Evolutionary conservation across 2,888 invertebrate species (phyloP).

Genomic region (Omphaloscelis lunosa): DNA sequence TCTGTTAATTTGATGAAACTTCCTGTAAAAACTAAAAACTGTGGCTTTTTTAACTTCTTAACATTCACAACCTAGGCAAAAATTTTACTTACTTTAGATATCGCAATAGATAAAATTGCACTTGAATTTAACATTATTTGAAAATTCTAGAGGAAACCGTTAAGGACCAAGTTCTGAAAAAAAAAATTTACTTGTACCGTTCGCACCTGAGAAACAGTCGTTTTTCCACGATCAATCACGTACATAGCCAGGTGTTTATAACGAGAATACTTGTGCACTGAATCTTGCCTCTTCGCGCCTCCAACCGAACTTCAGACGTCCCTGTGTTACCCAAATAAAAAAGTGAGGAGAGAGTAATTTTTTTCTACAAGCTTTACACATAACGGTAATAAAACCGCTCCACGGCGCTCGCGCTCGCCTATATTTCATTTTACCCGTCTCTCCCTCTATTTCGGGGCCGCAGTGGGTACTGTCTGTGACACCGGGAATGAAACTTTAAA

Average conservation of each 20-base stretch:
- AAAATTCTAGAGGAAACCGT: background rate
- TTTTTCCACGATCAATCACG: conserved; percentile 48
- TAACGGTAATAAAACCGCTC: conserved; percentile 86
- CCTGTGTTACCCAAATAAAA: conserved; percentile 77
- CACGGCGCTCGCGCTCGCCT: conserved; percentile 78
- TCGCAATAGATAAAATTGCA: background rate
- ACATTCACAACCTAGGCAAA: background rate
- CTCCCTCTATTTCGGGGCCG: conserved; percentile 68
- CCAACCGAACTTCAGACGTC: conserved; percentile 60
- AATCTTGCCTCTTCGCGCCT: conserved; percentile 44
- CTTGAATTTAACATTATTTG: background rate
- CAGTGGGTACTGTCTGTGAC: conserved; percentile 77
- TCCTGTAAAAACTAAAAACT: background rate
- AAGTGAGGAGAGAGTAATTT: conserved; percentile 85
- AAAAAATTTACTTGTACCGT: background rate
- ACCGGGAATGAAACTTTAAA: conserved; percentile 87
- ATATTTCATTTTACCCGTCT: conserved; percentile 86
- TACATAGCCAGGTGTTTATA: conserved; percentile 50
- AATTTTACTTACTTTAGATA: background rate
- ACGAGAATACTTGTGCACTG: conserved; percentile 53
- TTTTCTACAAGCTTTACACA: conserved; percentile 87
- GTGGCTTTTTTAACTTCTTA: background rate
- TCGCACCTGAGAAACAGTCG: background rate
- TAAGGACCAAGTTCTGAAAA: background rate
- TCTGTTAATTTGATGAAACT: conserved; percentile 10